Evolutionary conservation across 2,888 invertebrate species (phyloP).

Genomic region (Drosophila birchii): DNA sequence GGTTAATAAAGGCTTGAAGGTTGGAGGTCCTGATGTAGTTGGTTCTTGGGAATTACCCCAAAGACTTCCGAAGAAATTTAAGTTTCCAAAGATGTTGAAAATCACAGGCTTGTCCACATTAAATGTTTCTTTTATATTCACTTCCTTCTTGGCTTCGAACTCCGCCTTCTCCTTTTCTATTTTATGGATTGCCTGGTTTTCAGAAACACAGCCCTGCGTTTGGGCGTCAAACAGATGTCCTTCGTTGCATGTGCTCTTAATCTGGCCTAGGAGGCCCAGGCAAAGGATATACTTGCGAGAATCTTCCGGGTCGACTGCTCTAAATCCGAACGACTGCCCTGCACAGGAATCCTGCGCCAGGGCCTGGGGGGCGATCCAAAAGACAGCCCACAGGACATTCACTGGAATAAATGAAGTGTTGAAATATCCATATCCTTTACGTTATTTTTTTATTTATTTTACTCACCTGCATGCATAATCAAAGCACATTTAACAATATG

Average conservation of each 20-base stretch:
- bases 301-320: slow-evolving; percentile 49
- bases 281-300: slow-evolving; percentile 57
- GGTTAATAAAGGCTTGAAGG: not conserved
- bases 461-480: slow-evolving; percentile 69
- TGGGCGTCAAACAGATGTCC: slow-evolving; percentile 52
- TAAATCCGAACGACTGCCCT: slow-evolving; percentile 65
- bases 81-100: slow-evolving; percentile 54
- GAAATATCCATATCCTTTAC: not conserved
- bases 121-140: slow-evolving; percentile 56
- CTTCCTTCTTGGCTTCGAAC: slow-evolving; percentile 2
- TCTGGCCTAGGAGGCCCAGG: slow-evolving; percentile 59
- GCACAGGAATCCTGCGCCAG: slow-evolving; percentile 54
- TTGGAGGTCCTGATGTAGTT: not conserved
- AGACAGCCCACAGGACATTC: slow-evolving; percentile 60
- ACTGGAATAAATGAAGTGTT: slow-evolving; percentile 30
- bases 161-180: not conserved
- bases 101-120: slow-evolving; percentile 54
- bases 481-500: slow-evolving; percentile 47
- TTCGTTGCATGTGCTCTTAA: slow-evolving; percentile 47
- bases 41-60: slow-evolving; percentile 40
- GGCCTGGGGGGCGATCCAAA: slow-evolving; percentile 57
- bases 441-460: not conserved
- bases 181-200: not conserved
- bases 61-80: slow-evolving; percentile 46
- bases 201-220: slow-evolving; percentile 44